A percentile compares a stretch with the other conserved stretches of the same genome.
Conservation (phyloP, 1,140 invertebrate species). For the Polypedilum pembai region DNA sequence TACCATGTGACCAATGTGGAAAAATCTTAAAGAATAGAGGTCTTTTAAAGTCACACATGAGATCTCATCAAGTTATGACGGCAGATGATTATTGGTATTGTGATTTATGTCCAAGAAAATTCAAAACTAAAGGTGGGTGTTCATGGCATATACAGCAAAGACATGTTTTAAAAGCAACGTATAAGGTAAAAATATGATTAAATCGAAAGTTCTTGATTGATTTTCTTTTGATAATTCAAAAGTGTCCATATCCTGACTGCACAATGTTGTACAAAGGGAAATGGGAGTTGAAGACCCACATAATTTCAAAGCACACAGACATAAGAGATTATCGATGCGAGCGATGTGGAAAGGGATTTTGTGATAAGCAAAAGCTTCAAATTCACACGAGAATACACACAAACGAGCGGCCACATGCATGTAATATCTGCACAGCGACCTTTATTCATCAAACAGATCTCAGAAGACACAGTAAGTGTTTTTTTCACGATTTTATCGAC, state of each 20-base stretch:
- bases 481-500: background rate
- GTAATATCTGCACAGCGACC: background rate
- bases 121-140: background rate
- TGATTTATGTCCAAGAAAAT: background rate
- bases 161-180: background rate
- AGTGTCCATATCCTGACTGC: background rate
- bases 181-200: background rate
- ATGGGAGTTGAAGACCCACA: background rate
- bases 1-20: background rate
- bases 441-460: background rate
- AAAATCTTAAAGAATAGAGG: background rate
- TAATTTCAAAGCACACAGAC: background rate
- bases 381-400: background rate
- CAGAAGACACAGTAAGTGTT: background rate
- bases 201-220: too few species aligned
- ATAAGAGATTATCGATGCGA: background rate
- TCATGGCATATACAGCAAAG: background rate
- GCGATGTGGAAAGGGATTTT: background rate
- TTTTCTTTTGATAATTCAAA: too few species aligned
- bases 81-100: slow-evolving; percentile 6
- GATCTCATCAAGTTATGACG: background rate
- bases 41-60: background rate
- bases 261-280: background rate
- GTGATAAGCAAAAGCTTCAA: slow-evolving; percentile 5
- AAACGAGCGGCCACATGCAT: background rate